phyloP scores from a whole-genome alignment of 2,888 invertebrate genomes.

The Oscheius onirici region DNA sequence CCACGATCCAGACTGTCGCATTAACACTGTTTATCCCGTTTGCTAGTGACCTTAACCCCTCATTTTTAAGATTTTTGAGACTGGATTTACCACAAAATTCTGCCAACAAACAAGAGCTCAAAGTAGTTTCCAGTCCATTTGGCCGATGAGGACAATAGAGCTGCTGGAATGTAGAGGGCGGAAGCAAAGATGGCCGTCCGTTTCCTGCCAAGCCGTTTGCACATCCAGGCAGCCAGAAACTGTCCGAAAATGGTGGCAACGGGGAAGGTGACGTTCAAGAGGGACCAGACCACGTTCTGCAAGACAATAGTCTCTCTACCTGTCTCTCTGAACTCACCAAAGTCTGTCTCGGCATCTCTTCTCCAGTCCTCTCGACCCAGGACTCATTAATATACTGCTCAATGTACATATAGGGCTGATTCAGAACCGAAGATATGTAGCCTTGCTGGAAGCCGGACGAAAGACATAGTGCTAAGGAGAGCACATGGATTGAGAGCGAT shows the following conservation, averaged over 20 bases:
- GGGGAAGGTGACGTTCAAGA: constrained; percentile 45
- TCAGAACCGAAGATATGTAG: constrained; percentile 60
- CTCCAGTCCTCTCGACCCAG: constrained; percentile 51
- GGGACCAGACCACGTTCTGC: constrained; percentile 45
- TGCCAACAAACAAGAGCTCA: constrained; percentile 41
- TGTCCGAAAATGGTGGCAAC: constrained; percentile 50
- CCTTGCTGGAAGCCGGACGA: constrained; percentile 61
- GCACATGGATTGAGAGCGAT: constrained; percentile 56
- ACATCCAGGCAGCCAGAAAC: constrained; percentile 44
- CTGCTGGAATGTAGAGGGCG: constrained; percentile 38
- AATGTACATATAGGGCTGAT: constrained; percentile 60
- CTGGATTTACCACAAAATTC: constrained; percentile 40
- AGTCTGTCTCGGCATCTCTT: constrained; percentile 43
- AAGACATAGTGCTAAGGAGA: constrained; percentile 57
- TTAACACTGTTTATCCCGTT: constrained; percentile 49
- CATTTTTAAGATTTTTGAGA: background rate
- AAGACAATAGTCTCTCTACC: constrained; percentile 12
- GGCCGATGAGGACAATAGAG: constrained; percentile 35
- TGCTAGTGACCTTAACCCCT: constrained; percentile 37
- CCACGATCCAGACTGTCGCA: constrained; percentile 55
- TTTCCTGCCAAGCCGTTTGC: constrained; percentile 38
- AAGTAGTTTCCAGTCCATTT: constrained; percentile 34
- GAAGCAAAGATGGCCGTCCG: constrained; percentile 38
- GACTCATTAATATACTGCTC: constrained; percentile 59
- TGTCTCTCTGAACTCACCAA: constrained; percentile 47